These are phyloP conservation scores for Xerus inauris DNA, from an alignment of 2,113 vertebrate genomes.

Conservation along the genomic window DNA sequence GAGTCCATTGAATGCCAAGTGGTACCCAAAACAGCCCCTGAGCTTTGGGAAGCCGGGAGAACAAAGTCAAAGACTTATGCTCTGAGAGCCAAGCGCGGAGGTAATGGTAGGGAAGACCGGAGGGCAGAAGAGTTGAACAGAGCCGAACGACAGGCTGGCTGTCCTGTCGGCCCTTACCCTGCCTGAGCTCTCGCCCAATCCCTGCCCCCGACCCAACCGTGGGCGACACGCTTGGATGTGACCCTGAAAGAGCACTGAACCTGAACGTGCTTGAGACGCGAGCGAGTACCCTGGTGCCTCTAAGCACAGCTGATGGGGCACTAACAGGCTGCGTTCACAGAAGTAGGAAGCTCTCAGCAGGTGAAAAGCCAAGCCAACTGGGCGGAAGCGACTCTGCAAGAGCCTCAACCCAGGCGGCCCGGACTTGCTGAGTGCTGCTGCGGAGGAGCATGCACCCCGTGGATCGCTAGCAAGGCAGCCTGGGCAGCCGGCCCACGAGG, in stretches of 20 bases:
- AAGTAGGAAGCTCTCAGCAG: background rate
- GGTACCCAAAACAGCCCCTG: background rate
- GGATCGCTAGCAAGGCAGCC: background rate
- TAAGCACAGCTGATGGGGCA: background rate
- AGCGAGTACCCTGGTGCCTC: background rate
- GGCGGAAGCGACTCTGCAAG: background rate
- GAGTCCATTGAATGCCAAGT: background rate
- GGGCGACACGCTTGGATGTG: background rate
- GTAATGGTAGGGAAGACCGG: background rate
- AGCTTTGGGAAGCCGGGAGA: background rate
- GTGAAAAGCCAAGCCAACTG: background rate
- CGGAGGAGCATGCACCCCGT: background rate
- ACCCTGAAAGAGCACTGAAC: background rate
- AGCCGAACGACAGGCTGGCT: accelerated
- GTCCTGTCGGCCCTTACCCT: too few species aligned
- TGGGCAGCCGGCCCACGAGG: background rate
- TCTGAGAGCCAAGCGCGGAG: background rate
- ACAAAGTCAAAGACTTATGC: background rate
- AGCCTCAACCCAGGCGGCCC: background rate
- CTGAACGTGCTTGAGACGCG: background rate
- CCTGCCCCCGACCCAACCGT: too few species aligned
- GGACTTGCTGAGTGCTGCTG: background rate
- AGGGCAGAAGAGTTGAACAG: background rate
- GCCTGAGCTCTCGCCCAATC: accelerated
- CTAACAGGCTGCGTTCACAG: background rate